Conservation (phyloP, 2,797 vertebrate species). For the Acanthopagrus latus region DNA sequence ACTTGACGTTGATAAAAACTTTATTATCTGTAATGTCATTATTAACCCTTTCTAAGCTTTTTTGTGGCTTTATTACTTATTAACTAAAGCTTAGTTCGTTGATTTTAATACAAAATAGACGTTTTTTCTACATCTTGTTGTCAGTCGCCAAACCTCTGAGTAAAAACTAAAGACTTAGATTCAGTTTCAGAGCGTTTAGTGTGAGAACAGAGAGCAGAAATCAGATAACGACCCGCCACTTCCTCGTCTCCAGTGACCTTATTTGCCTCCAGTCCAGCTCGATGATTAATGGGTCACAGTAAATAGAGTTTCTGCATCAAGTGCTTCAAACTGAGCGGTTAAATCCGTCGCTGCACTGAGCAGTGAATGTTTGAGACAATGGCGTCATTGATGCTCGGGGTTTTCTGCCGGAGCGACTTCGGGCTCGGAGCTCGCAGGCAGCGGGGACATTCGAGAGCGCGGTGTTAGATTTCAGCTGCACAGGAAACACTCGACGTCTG, state of each 20-base stretch:
- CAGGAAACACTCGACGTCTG: constrained; percentile 10
- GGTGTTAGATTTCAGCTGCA: constrained; percentile 64
- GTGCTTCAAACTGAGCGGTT: not conserved
- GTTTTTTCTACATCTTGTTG: too few species aligned
- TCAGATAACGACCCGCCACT: not conserved
- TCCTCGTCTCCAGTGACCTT: not conserved
- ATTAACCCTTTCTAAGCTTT: too few species aligned
- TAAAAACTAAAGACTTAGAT: too few species aligned
- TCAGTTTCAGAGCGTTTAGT: too few species aligned
- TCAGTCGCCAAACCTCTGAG: too few species aligned
- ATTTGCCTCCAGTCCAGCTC: not conserved
- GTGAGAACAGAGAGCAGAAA: not conserved
- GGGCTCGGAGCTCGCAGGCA: constrained; percentile 25
- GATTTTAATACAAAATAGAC: too few species aligned
- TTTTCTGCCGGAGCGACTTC: not conserved
- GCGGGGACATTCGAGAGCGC: constrained; percentile 66
- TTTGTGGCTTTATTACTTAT: too few species aligned
- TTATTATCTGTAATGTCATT: too few species aligned
- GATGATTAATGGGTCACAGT: not conserved
- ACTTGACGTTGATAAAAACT: too few species aligned
- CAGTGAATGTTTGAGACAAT: constrained; percentile 36
- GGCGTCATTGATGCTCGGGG: constrained; percentile 49
- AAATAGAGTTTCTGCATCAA: not conserved
- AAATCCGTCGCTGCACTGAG: too few species aligned
- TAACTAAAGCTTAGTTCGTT: too few species aligned